Conservation (phyloP, 2,797 vertebrate genomes). For the Esox masquinongy region DNA sequence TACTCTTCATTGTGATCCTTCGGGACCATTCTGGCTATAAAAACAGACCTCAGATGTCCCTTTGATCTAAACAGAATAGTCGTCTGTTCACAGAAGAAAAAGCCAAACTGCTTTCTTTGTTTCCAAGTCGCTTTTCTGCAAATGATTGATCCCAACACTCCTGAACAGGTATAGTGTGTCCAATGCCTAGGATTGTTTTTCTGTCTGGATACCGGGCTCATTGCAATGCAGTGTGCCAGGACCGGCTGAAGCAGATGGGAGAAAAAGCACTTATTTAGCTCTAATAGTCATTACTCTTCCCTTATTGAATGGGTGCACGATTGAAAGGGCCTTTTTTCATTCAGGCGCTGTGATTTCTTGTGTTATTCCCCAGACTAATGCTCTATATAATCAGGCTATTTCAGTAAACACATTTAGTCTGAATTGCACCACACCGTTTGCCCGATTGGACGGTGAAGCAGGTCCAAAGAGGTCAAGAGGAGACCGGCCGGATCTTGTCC, state of each 20-base stretch:
- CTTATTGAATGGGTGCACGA: conserved; percentile 58
- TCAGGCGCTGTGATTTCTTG: conserved; percentile 61
- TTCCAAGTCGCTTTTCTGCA: background rate
- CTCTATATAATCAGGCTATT: conserved; percentile 68
- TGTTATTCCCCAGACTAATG: conserved; percentile 70
- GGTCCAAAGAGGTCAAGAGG: background rate
- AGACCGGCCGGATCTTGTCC: background rate
- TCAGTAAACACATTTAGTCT: conserved; percentile 63
- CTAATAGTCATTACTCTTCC: conserved; percentile 59
- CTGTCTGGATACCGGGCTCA: conserved; percentile 4
- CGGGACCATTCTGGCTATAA: background rate
- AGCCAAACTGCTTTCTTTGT: background rate
- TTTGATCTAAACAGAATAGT: background rate
- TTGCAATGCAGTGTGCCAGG: conserved; percentile 40
- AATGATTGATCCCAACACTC: background rate
- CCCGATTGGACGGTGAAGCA: conserved; percentile 36
- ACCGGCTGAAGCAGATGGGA: conserved; percentile 12
- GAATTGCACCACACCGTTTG: conserved; percentile 29
- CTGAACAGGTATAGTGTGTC: background rate
- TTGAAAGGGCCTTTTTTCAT: conserved; percentile 58
- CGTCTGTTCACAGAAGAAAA: background rate
- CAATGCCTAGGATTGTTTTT: conserved; percentile 8
- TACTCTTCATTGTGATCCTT: background rate
- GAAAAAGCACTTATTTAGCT: conserved; percentile 50
- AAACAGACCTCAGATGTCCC: background rate